These are phyloP conservation scores for Limnephilus rhombicus DNA, from an alignment of 2,888 invertebrate species.

Conservation along the genomic window DNA sequence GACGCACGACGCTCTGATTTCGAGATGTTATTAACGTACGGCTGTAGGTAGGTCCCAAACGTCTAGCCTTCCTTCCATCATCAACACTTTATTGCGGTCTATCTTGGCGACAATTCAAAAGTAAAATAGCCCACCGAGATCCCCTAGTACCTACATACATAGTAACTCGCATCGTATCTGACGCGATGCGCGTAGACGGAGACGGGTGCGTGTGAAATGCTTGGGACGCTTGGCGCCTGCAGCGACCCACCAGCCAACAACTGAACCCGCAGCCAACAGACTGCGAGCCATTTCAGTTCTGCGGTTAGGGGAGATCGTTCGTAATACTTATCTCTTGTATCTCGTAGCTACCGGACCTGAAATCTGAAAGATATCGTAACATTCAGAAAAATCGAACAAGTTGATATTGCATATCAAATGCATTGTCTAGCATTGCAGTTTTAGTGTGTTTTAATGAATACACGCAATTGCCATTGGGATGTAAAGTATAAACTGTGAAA, in stretches of 20 bases:
- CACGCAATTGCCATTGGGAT: background rate
- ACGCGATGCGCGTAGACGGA: conserved; percentile 33
- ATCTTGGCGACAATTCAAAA: conserved; percentile 65
- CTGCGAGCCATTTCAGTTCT: conserved; percentile 51
- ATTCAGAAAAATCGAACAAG: background rate
- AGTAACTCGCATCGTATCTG: conserved; percentile 42
- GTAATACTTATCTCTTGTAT: conserved; percentile 7
- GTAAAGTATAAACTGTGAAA: background rate
- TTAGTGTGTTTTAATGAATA: background rate
- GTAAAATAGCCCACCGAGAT: conserved; percentile 59
- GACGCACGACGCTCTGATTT: background rate
- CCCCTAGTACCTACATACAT: background rate
- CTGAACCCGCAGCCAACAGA: background rate
- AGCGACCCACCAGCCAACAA: conserved; percentile 22
- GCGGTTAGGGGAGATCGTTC: conserved; percentile 21
- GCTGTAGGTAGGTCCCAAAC: conserved; percentile 10
- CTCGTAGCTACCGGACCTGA: background rate
- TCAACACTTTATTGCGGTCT: conserved; percentile 61
- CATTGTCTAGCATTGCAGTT: background rate
- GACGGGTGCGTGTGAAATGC: conserved; percentile 31
- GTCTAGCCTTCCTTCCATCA: conserved; percentile 9
- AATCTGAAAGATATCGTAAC: background rate
- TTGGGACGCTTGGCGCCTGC: conserved; percentile 41
- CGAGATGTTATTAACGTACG: conserved; percentile 22
- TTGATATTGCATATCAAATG: background rate